phyloP scores from a whole-genome alignment of 2,888 invertebrate genomes.

The Chrysolina oricalcia region DNA sequence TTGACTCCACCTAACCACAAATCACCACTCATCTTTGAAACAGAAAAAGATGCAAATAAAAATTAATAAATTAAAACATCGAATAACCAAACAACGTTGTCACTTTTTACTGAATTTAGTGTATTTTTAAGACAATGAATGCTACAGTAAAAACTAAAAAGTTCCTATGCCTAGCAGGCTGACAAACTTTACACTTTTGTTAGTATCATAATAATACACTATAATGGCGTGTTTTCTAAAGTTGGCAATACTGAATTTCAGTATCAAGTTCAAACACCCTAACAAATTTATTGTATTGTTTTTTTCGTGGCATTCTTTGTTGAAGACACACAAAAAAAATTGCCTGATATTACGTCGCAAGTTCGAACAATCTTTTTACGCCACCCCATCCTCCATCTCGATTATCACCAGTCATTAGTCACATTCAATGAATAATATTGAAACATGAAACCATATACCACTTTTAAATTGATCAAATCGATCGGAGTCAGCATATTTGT shows the following conservation, averaged over 20 bases:
- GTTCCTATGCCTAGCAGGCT: neutral
- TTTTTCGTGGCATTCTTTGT: no score
- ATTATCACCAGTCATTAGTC: no score
- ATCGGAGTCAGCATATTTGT: no score
- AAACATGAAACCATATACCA: no score
- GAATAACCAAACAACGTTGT: neutral
- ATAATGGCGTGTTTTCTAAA: constrained; percentile 13
- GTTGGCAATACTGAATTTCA: constrained; percentile 39
- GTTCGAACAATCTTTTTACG: no score
- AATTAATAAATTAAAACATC: neutral
- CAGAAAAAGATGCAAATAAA: neutral
- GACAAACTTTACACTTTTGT: neutral
- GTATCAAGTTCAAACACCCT: neutral
- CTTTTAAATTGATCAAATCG: no score
- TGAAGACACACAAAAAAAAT: no score
- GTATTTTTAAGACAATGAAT: neutral
- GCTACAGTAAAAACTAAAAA: constrained; percentile 10
- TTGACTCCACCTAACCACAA: no score
- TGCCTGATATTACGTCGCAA: no score
- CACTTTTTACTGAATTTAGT: constrained; percentile 2
- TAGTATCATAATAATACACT: neutral
- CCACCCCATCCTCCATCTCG: no score
- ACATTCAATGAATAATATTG: no score
- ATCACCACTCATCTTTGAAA: no score
- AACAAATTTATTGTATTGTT: neutral